These are phyloP conservation scores for Peromyscus eremicus DNA, from an alignment of 2,797 vertebrate species.

Conservation along the genomic window DNA sequence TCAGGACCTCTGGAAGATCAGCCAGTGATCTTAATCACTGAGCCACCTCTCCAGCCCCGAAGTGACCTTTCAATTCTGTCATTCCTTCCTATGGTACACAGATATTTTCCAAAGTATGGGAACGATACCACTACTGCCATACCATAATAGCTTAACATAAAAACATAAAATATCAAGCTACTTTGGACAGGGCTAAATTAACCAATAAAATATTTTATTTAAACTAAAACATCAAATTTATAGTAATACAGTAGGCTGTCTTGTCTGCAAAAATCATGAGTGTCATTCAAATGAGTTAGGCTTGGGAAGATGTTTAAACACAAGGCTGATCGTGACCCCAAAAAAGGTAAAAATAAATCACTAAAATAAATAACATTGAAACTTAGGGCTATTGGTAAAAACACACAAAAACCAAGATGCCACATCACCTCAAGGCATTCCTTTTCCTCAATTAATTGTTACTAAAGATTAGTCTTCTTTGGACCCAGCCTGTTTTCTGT, in stretches of 20 bases:
- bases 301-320: background rate
- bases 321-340: background rate
- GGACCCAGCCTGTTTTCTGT: background rate
- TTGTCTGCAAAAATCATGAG: background rate
- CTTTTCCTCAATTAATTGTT: conserved; percentile 2
- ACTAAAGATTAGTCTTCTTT: conserved; percentile 14
- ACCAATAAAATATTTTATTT: background rate
- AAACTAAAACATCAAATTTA: conserved; percentile 34
- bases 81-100: background rate
- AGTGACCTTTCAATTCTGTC: background rate
- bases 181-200: background rate
- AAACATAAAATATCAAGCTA: conserved; percentile 16
- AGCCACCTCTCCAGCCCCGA: background rate
- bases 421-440: conserved; percentile 3
- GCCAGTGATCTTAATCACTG: background rate
- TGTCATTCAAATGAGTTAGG: background rate
- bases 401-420: background rate
- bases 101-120: background rate
- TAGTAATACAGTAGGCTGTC: background rate
- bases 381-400: conserved; percentile 25
- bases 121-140: background rate
- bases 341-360: conserved; percentile 41
- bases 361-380: background rate
- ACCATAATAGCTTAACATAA: background rate
- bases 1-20: background rate